phyloP scores from a whole-genome alignment of 1,140 invertebrate species.

The Lasioglossum albipes region DNA sequence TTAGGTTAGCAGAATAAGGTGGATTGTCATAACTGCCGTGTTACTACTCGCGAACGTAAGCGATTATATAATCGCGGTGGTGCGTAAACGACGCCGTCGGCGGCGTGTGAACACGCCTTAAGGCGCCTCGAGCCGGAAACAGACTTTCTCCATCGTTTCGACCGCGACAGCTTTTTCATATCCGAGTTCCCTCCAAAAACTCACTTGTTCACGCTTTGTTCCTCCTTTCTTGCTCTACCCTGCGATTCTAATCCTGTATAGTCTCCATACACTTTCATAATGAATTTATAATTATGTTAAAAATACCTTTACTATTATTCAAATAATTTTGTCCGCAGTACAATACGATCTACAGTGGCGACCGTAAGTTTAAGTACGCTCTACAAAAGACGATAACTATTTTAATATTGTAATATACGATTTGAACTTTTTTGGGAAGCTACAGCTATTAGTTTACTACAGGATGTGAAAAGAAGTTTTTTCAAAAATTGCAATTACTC shows the following conservation, averaged over 20 bases:
- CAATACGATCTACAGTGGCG: not conserved
- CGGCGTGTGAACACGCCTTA: conserved; percentile 15
- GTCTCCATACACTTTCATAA: no score
- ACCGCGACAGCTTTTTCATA: conserved; percentile 9
- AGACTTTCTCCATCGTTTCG: conserved; percentile 33
- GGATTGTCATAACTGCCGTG: conserved; percentile 28
- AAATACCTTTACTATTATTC: no score
- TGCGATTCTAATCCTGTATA: no score
- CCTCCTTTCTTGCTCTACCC: not conserved
- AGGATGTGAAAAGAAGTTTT: no score
- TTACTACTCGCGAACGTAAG: conserved; percentile 25
- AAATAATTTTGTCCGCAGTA: no score
- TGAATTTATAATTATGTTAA: no score
- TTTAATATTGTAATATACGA: no score
- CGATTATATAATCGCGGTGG: conserved; percentile 32
- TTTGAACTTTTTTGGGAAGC: no score
- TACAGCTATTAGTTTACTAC: no score
- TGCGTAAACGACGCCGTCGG: conserved; percentile 24
- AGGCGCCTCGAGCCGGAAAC: conserved; percentile 34
- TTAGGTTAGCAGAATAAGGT: conserved; percentile 35
- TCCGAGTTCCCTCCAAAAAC: not conserved
- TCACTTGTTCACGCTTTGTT: not conserved
- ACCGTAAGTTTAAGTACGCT: no score
- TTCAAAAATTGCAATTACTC: no score
- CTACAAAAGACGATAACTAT: no score